Conservation (phyloP, 2,797 vertebrate species). For the Acrossocheilus wenchowensis region DNA sequence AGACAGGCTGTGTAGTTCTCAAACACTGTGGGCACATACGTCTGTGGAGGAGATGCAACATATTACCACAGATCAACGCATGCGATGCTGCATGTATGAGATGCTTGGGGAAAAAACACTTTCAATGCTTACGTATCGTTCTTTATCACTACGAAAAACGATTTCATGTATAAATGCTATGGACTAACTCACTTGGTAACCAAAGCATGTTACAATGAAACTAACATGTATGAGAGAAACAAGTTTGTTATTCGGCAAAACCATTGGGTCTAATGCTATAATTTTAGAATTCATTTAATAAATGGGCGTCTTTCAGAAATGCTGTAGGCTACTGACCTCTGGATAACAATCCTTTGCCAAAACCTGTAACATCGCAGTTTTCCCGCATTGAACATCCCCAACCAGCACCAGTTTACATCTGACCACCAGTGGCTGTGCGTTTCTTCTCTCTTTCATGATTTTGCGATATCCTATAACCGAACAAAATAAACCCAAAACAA, state of each 20-base stretch:
- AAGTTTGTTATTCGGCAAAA: neutral
- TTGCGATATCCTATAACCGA: neutral
- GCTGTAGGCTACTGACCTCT: conserved; percentile 81
- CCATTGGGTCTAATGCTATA: too few relatives aligned
- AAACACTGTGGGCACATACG: conserved; percentile 95
- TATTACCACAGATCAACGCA: conserved; percentile 10
- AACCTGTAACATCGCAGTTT: conserved; percentile 97
- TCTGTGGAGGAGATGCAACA: conserved; percentile 74
- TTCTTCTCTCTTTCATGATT: conserved; percentile 91
- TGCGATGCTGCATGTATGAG: neutral
- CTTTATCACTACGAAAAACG: neutral
- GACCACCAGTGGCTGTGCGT: conserved; percentile 86
- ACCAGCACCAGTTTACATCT: conserved; percentile 95
- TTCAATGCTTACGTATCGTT: neutral
- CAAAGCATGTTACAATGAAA: neutral
- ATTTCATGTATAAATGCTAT: neutral
- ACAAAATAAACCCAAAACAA: conserved; percentile 8
- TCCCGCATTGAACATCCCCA: conserved; percentile 95
- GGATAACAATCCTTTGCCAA: conserved; percentile 96
- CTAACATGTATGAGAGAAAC: neutral
- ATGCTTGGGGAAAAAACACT: neutral
- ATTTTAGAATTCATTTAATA: neutral
- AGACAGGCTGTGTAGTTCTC: conserved; percentile 97
- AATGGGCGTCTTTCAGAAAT: neutral
- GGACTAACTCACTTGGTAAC: neutral